Evolutionary conservation across 2,888 invertebrate species (phyloP), one percentile per base, ranked within the genome.

Genomic region (Phlogophora meticulosa): DNA sequence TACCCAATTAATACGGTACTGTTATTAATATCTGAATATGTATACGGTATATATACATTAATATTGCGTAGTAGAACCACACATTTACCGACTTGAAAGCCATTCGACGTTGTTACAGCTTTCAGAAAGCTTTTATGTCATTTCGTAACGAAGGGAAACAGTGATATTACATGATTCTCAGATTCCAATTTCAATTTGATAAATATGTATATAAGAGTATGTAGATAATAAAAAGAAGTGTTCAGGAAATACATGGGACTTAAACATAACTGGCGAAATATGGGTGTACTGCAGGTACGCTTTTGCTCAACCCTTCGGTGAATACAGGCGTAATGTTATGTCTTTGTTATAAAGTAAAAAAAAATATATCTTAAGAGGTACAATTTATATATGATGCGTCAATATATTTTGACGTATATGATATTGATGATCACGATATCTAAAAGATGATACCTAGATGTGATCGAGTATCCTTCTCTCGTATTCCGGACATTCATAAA

Each of bases 111-210:
- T 74, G 72, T 74, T 74, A 75, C 57, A 64, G 81, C 81, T 84
- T 83, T 85, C 75, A 85, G 78, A 76, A 82, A 80, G 84, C 86
- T 85, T 83, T 86, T 74, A 82, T 73, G 81, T 82, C 79, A 83
- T 84, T 84, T 85, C 42, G 66, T 66, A 61, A 65, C 57, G 55
- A 69, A 70, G 72, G 69, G 74, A 76, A 76, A 64, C 57, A 58
- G 45, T 24, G 68, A 64, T 61, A 69, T 55, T 65, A 67, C 61
- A n/a, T 64, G 49, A 65, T 69, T 66, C 58, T 15, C 46, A 24
- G 46, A 52, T 57, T 59, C 32, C 43, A 34, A n/a, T 65, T 48
- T 51, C 13, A 55, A 52, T 52, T 75, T 58, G 15, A 46, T 52
- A 62, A 63, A 57, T 52, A 48, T n/a, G 20, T 57, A n/a, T n/a